Evolutionary conservation across 2,888 invertebrate genomes (phyloP).

Genomic region (Oxyteleia sp.): DNA sequence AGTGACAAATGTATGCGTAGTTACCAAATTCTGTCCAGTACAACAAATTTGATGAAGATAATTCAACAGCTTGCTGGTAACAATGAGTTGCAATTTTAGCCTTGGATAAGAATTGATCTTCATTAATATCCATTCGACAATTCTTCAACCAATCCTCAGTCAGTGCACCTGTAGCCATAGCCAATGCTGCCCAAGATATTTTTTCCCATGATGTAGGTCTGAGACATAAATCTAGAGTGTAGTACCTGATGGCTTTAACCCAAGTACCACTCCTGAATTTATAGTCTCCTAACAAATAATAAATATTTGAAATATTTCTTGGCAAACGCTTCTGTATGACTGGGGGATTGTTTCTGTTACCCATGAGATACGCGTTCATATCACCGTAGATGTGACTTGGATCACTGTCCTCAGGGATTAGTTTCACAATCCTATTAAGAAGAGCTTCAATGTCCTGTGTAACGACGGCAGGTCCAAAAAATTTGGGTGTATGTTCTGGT

Average conservation of each 20-base stretch:
- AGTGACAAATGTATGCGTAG: slow-evolving; percentile 96
- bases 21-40: slow-evolving; percentile 97
- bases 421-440: slow-evolving; percentile 91
- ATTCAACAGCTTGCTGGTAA: slow-evolving; percentile 93
- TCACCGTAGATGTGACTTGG: slow-evolving; percentile 90
- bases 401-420: slow-evolving; percentile 91
- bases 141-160: slow-evolving; percentile 94
- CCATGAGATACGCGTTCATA: slow-evolving; percentile 91
- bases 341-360: slow-evolving; percentile 89
- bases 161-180: slow-evolving; percentile 92
- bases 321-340: slow-evolving; percentile 89
- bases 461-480: slow-evolving; percentile 93
- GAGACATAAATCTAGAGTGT: slow-evolving; percentile 94
- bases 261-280: slow-evolving; percentile 92
- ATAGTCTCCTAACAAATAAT: slow-evolving; percentile 97
- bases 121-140: slow-evolving; percentile 89
- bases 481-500: slow-evolving; percentile 93
- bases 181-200: slow-evolving; percentile 97
- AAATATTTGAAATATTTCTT: slow-evolving; percentile 91
- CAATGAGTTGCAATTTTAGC: slow-evolving; percentile 93
- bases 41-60: slow-evolving; percentile 92
- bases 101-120: slow-evolving; percentile 91
- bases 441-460: slow-evolving; percentile 93
- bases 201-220: slow-evolving; percentile 91
- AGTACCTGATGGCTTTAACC: slow-evolving; percentile 93